These are phyloP conservation scores for Pantala flavescens DNA, from an alignment of 1,140 invertebrate genomes.

Conservation along the genomic window DNA sequence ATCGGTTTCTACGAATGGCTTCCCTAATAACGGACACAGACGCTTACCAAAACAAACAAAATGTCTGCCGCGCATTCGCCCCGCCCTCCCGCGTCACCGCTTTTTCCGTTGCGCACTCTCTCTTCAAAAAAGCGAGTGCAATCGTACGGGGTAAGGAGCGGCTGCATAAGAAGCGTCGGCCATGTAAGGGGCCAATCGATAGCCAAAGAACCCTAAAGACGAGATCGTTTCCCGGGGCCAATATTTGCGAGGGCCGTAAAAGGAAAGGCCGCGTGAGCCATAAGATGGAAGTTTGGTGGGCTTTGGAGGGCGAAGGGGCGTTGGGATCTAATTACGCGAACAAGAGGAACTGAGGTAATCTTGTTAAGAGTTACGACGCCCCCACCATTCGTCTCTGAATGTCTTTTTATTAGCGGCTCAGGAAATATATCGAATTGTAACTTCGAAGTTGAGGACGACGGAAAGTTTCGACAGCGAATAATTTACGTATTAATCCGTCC, in stretches of 20 bases:
- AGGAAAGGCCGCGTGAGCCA: not conserved
- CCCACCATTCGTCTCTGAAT: not conserved
- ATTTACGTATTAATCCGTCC: no score
- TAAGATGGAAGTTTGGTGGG: not conserved
- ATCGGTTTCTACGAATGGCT: no score
- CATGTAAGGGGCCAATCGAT: not conserved
- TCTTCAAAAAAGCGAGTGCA: not conserved
- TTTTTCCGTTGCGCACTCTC: no score
- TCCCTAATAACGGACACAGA: no score
- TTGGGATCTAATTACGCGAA: slow-evolving; percentile 16
- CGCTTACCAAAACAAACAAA: no score
- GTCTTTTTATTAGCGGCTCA: not conserved
- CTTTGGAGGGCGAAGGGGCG: slow-evolving; percentile 9
- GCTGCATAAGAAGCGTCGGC: not conserved
- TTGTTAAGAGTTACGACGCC: slow-evolving; percentile 14
- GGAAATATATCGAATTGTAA: not conserved
- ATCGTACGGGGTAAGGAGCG: not conserved
- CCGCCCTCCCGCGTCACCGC: no score
- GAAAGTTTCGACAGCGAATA: not conserved
- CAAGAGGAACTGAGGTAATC: slow-evolving; percentile 16
- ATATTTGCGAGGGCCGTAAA: slow-evolving; percentile 8
- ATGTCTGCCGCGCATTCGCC: no score
- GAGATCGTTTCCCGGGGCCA: slow-evolving; percentile 1
- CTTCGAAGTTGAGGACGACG: not conserved
- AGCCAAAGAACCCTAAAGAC: not conserved